Evolutionary conservation across 2,113 vertebrate species (phyloP).

Genomic region (Glaucidium brasilianum): DNA sequence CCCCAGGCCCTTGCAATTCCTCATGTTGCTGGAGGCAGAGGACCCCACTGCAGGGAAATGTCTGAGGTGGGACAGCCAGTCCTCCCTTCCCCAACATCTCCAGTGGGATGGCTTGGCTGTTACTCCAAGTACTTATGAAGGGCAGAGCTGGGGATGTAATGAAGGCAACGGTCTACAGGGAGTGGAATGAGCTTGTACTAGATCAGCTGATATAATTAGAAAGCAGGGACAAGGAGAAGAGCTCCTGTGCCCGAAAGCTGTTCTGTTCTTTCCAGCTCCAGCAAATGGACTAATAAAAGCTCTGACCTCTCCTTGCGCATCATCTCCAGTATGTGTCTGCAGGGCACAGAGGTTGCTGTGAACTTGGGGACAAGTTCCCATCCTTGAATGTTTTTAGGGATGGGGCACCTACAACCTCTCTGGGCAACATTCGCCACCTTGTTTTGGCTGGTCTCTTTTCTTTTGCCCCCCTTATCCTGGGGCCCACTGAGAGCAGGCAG

Average conservation of each 20-base stretch:
- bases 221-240: slow-evolving; percentile 36
- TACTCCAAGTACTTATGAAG: not conserved
- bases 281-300: slow-evolving; percentile 36
- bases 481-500: fast-evolving
- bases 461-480: not conserved
- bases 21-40: not conserved
- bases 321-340: not conserved
- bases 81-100: not conserved
- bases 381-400: not conserved
- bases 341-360: not conserved
- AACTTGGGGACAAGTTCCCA: not conserved
- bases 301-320: not conserved
- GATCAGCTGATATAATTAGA: slow-evolving; percentile 55
- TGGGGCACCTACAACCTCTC: not conserved
- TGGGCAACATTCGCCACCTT: not conserved
- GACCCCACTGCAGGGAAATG: not conserved
- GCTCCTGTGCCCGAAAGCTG: not conserved
- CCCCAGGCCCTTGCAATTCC: not conserved
- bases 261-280: not conserved
- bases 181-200: not conserved
- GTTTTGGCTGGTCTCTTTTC: fast-evolving
- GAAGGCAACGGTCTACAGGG: not conserved
- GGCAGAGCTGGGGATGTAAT: not conserved
- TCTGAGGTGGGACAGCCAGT: not conserved
- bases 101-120: not conserved